Conservation (phyloP, 2,888 invertebrate genomes). For the Limnephilus marmoratus region DNA sequence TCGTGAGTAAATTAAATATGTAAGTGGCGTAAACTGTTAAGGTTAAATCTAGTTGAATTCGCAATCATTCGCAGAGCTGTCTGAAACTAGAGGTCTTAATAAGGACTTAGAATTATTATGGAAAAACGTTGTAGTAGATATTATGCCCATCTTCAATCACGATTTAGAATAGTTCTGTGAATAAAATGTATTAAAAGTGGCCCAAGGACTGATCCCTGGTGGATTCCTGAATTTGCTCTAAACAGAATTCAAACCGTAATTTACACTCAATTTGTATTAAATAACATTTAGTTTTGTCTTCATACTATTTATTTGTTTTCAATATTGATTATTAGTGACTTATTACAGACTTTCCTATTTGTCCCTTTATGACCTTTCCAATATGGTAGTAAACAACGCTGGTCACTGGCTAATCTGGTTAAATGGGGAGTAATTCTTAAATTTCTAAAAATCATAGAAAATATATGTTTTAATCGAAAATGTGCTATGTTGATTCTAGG, state of each 20-base stretch:
- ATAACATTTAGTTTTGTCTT: too few relatives aligned
- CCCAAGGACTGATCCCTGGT: not conserved
- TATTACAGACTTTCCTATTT: not conserved
- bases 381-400: not conserved
- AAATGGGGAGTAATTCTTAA: not conserved
- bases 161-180: not conserved
- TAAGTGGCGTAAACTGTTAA: slow-evolving; percentile 12
- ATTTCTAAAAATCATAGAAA: not conserved
- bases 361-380: not conserved
- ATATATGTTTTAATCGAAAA: not conserved
- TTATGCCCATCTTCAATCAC: not conserved
- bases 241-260: too few relatives aligned
- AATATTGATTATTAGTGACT: not conserved
- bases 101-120: not conserved
- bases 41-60: not conserved
- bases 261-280: too few relatives aligned
- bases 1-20: slow-evolving; percentile 34
- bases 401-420: not conserved
- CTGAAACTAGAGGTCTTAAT: not conserved
- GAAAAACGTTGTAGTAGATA: not conserved
- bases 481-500: not conserved
- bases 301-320: not conserved
- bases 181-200: not conserved
- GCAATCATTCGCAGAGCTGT: not conserved
- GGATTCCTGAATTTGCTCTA: too few relatives aligned